A percentile compares a stretch with the other conserved stretches of the same genome.
Conservation (phyloP, 1,140 invertebrate species). For the Ostrea edulis region DNA sequence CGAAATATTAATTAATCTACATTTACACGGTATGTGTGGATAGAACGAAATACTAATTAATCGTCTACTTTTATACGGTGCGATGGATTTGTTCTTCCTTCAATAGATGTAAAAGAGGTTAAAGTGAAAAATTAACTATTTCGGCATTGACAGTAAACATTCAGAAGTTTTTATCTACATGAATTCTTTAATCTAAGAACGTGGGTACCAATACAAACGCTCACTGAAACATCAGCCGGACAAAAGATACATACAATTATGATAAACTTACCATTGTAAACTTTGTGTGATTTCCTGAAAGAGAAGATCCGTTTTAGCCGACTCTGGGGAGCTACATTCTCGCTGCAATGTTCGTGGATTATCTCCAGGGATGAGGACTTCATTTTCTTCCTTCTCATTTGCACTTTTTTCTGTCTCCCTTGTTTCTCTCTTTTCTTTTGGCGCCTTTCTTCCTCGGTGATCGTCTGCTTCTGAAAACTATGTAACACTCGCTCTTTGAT, state of each 20-base stretch:
- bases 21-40: too few relatives aligned
- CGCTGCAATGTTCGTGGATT: not conserved
- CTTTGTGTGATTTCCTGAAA: not conserved
- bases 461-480: conserved; percentile 58
- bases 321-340: not conserved
- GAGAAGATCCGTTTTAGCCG: conserved; percentile 1
- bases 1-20: too few relatives aligned
- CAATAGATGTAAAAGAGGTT: too few relatives aligned
- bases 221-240: not conserved
- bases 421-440: conserved; percentile 6
- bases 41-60: too few relatives aligned
- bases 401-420: not conserved
- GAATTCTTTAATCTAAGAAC: too few relatives aligned
- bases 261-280: not conserved
- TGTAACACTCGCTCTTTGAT: conserved; percentile 62
- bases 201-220: too few relatives aligned
- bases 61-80: too few relatives aligned
- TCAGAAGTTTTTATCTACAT: too few relatives aligned
- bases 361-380: not conserved
- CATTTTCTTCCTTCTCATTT: conserved; percentile 6
- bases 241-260: not conserved
- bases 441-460: conserved; percentile 42
- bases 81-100: too few relatives aligned
- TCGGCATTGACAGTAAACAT: too few relatives aligned
- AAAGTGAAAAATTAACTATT: too few relatives aligned